Conservation (phyloP, 1,140 invertebrate genomes). For the Maniola jurtina region DNA sequence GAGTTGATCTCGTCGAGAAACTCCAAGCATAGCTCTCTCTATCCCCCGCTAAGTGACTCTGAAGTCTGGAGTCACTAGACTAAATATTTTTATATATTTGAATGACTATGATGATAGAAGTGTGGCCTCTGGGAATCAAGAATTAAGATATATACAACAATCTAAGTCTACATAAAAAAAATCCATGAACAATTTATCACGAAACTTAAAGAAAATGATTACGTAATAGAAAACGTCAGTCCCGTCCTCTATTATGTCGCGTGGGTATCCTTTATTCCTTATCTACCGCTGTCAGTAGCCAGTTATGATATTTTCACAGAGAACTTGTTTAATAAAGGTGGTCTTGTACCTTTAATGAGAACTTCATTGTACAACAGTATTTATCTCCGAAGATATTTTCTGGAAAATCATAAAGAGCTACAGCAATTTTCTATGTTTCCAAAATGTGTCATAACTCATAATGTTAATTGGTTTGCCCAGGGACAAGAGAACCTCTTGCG, state of each 20-base stretch:
- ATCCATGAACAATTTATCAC: background rate
- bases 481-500: no score
- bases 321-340: background rate
- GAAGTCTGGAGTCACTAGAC: no score
- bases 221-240: constrained; percentile 6
- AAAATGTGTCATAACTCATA: background rate
- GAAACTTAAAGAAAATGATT: background rate
- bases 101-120: no score
- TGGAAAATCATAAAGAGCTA: background rate
- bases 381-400: background rate
- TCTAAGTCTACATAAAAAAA: background rate
- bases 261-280: constrained; percentile 3
- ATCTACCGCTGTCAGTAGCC: constrained; percentile 13
- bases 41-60: no score
- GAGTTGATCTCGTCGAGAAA: no score
- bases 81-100: no score
- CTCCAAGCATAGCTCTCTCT: no score
- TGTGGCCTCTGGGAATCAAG: no score
- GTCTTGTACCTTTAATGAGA: background rate
- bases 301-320: constrained; percentile 9
- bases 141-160: no score
- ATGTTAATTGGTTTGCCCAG: no score
- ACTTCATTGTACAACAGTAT: background rate
- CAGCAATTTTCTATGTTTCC: background rate
- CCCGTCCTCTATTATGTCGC: constrained; percentile 11